These are phyloP conservation scores for Picathartes gymnocephalus DNA, from an alignment of 2,113 vertebrate species.

Conservation along the genomic window DNA sequence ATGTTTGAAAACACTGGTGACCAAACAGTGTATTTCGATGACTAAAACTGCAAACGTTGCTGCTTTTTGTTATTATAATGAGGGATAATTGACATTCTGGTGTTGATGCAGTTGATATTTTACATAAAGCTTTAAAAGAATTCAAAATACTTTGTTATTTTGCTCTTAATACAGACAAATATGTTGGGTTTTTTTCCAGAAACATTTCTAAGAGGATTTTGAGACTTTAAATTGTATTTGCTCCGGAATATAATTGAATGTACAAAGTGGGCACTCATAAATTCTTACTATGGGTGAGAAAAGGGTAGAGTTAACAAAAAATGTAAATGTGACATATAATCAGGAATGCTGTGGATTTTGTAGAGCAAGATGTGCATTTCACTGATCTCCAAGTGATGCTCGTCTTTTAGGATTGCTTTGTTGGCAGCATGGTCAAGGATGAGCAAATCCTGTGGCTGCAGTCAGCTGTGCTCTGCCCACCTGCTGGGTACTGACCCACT, in stretches of 20 bases:
- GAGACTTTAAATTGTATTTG: not conserved
- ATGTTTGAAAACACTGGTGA: constrained; percentile 34
- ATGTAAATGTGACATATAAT: not conserved
- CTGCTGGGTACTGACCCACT: constrained; percentile 18
- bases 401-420: not conserved
- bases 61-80: constrained; percentile 50
- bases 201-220: constrained; percentile 17
- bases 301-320: not conserved
- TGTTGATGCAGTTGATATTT: constrained; percentile 14
- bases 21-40: constrained; percentile 26
- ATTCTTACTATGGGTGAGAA: not conserved
- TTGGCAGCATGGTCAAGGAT: not conserved
- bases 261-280: not conserved
- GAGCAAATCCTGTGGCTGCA: not conserved
- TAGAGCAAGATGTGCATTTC: not conserved
- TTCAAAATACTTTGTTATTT: constrained; percentile 9
- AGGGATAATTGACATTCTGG: constrained; percentile 30
- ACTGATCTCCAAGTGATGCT: not conserved
- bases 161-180: constrained; percentile 11
- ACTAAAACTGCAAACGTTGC: constrained; percentile 32
- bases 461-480: constrained; percentile 25
- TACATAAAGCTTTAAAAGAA: constrained; percentile 34
- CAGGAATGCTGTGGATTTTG: not conserved
- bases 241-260: not conserved
- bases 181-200: not conserved